These are phyloP conservation scores for Peromyscus nudipes DNA, from an alignment of 2,797 vertebrate genomes.

Conservation along the genomic window DNA sequence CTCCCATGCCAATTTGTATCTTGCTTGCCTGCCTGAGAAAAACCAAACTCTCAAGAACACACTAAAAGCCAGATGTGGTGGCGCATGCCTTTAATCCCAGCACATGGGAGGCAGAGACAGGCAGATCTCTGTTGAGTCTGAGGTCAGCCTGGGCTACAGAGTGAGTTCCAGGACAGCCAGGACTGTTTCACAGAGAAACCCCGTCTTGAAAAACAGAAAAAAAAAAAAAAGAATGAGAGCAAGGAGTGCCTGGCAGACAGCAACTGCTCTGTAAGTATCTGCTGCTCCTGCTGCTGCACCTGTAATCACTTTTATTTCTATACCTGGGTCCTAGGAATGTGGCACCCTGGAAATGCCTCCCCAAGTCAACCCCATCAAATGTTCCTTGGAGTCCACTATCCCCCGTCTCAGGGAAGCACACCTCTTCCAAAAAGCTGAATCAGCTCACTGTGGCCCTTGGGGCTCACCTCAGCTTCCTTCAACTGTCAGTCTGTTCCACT, in stretches of 20 bases:
- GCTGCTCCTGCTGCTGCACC: background rate
- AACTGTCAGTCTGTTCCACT: background rate
- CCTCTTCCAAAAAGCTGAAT: constrained; percentile 41
- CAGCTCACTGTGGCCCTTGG: background rate
- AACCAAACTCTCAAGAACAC: background rate
- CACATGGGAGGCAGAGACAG: background rate
- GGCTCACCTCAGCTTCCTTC: background rate
- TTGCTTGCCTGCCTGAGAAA: background rate
- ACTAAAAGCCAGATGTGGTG: background rate
- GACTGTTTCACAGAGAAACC: background rate
- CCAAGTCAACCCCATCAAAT: background rate
- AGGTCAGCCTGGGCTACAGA: background rate
- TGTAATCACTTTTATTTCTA: background rate
- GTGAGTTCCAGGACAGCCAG: background rate
- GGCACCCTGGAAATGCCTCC: background rate
- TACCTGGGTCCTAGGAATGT: background rate
- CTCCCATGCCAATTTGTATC: background rate
- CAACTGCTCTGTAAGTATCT: no score
- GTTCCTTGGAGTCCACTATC: background rate
- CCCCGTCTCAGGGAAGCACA: constrained; percentile 6
- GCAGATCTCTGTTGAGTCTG: background rate
- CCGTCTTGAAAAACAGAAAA: background rate
- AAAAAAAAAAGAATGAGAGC: no score
- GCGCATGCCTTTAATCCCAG: background rate
- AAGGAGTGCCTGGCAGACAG: background rate